phyloP scores from a whole-genome alignment of 2,888 invertebrate genomes.

The Tuberolachnus salignus region DNA sequence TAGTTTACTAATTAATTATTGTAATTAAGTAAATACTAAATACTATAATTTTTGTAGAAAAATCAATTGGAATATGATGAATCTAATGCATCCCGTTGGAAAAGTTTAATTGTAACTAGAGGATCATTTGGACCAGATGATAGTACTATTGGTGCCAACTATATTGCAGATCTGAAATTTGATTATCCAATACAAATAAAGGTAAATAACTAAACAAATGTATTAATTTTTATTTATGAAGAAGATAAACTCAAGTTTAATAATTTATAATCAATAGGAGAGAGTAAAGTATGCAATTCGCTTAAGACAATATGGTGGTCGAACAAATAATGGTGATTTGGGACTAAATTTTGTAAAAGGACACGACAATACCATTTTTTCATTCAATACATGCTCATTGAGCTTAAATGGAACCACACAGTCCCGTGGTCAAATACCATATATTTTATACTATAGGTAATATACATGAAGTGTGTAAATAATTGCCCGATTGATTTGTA shows the following conservation, averaged over 20 bases:
- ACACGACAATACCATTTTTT: slow-evolving; percentile 89
- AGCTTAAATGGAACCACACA: slow-evolving; percentile 97
- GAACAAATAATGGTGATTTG: slow-evolving; percentile 93
- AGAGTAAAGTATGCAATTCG: slow-evolving; percentile 87
- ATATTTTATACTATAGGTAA: slow-evolving; percentile 85
- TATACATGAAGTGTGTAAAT: background rate
- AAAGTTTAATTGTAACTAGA: slow-evolving; percentile 80
- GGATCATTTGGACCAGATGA: slow-evolving; percentile 85
- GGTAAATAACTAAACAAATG: slow-evolving; percentile 67
- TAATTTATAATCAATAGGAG: slow-evolving; percentile 67
- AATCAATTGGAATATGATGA: slow-evolving; percentile 63
- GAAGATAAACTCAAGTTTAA: background rate
- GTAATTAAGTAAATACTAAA: background rate
- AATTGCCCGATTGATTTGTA: background rate
- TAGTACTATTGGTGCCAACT: slow-evolving; percentile 79
- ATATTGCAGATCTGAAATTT: slow-evolving; percentile 89
- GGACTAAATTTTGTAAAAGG: slow-evolving; percentile 88
- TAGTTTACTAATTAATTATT: background rate
- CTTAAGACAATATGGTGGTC: slow-evolving; percentile 85
- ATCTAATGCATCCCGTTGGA: slow-evolving; percentile 80
- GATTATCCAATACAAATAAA: slow-evolving; percentile 85
- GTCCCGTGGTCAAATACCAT: slow-evolving; percentile 92
- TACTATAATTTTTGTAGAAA: slow-evolving; percentile 43
- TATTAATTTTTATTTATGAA: background rate
- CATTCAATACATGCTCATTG: slow-evolving; percentile 87